Conservation (phyloP, 2,113 vertebrate species). For the Brachyistius frenatus region DNA sequence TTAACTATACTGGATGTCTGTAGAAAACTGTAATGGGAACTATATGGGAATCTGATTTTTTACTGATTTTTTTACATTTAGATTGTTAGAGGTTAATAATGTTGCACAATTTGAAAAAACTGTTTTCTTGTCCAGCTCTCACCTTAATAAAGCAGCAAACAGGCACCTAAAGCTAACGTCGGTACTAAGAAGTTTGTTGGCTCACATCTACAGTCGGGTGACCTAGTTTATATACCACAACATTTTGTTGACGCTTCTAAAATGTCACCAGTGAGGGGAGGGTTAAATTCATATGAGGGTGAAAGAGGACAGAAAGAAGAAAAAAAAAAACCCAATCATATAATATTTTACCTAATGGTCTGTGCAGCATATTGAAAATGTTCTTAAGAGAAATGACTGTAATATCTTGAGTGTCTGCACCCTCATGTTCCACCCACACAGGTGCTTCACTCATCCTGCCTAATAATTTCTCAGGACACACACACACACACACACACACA, state of each 20-base stretch:
- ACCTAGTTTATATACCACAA: neutral
- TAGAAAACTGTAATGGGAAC: too few relatives aligned
- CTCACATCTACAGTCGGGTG: too few relatives aligned
- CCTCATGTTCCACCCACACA: too few relatives aligned
- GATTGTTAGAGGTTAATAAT: neutral
- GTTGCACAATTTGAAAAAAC: too few relatives aligned
- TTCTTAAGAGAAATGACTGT: constrained; percentile 8
- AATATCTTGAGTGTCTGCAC: too few relatives aligned
- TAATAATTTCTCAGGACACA: too few relatives aligned
- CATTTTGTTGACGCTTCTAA: neutral
- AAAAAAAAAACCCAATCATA: neutral
- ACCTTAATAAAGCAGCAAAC: neutral
- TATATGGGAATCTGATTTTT: too few relatives aligned
- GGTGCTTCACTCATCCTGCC: too few relatives aligned
- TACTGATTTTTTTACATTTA: neutral
- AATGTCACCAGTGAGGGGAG: neutral
- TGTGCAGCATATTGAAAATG: neutral
- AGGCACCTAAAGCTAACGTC: too few relatives aligned
- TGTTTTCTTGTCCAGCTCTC: neutral
- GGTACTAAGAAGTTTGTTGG: neutral
- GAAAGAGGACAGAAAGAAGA: too few relatives aligned
- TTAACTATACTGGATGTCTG: too few relatives aligned
- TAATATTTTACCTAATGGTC: neutral
- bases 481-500: too few relatives aligned
- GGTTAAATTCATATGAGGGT: neutral